Percentiles rank a stretch among this genome's conserved stretches.
Conservation (phyloP, 2,888 invertebrate genomes). For the Scaptodrosophila latifasciaeformis region DNA sequence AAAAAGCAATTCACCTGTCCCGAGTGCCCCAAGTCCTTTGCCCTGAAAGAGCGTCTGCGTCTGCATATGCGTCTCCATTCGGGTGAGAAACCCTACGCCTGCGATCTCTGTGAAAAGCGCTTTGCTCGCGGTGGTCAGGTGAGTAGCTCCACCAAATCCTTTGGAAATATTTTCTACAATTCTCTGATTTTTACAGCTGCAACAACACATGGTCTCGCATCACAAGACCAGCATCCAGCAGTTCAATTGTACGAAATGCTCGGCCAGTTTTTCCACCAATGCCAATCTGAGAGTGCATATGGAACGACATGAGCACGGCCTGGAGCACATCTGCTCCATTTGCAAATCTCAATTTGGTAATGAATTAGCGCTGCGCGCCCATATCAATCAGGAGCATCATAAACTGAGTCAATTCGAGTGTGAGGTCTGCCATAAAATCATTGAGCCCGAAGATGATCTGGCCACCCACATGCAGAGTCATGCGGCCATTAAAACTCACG, state of each 20-base stretch:
- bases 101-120: conserved; percentile 79
- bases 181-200: conserved; percentile 57
- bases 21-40: conserved; percentile 85
- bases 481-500: conserved; percentile 82
- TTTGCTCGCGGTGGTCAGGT: conserved; percentile 86
- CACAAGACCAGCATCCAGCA: conserved; percentile 79
- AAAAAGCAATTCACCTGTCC: conserved; percentile 80
- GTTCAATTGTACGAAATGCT: conserved; percentile 83
- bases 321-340: conserved; percentile 86
- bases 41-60: conserved; percentile 84
- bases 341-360: conserved; percentile 87
- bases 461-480: conserved; percentile 88
- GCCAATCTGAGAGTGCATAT: conserved; percentile 80
- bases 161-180: too few species aligned
- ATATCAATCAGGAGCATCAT: conserved; percentile 84
- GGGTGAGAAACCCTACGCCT: conserved; percentile 82
- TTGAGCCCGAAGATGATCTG: conserved; percentile 88
- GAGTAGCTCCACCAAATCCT: conserved; percentile 32
- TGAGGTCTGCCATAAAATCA: conserved; percentile 85
- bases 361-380: conserved; percentile 83
- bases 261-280: conserved; percentile 82
- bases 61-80: conserved; percentile 85
- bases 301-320: conserved; percentile 83
- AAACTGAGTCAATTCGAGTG: conserved; percentile 86
- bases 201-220: conserved; percentile 85